Conservation (phyloP, 1,140 invertebrate genomes). For the Coenobita brevimanus region DNA sequence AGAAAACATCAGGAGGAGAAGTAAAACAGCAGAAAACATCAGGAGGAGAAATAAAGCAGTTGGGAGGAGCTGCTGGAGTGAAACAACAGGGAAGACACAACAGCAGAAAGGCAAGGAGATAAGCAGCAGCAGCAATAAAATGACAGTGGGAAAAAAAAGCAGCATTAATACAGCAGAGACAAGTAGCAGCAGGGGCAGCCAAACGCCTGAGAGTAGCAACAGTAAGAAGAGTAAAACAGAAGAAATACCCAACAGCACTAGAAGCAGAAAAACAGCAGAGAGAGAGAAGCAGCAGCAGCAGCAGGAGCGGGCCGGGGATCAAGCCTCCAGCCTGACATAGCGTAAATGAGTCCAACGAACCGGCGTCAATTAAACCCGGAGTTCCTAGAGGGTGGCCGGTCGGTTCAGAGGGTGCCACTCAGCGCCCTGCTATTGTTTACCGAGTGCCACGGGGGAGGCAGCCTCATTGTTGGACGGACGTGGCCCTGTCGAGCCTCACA, state of each 20-base stretch:
- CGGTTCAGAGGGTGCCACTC: conserved; percentile 64
- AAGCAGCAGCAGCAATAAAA: too few species aligned
- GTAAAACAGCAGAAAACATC: too few species aligned
- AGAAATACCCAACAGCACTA: neutral
- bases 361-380: conserved; percentile 57
- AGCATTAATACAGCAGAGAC: too few species aligned
- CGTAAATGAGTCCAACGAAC: conserved; percentile 60
- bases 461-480: conserved; percentile 64
- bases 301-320: conserved; percentile 4
- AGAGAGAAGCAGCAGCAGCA: neutral
- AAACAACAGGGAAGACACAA: too few species aligned
- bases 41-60: too few species aligned
- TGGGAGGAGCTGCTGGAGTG: too few species aligned
- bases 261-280: neutral
- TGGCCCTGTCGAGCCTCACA: conserved; percentile 64
- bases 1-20: too few species aligned
- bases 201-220: too few species aligned
- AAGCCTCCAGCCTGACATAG: conserved; percentile 51
- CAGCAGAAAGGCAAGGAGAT: too few species aligned
- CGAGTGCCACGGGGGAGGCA: conserved; percentile 61
- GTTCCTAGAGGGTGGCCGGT: conserved; percentile 46
- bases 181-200: too few species aligned
- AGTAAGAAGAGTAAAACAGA: neutral
- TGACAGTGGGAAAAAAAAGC: too few species aligned
- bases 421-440: conserved; percentile 63